Conservation (phyloP, 2,797 vertebrate genomes). For the Micromesistius poutassou region DNA sequence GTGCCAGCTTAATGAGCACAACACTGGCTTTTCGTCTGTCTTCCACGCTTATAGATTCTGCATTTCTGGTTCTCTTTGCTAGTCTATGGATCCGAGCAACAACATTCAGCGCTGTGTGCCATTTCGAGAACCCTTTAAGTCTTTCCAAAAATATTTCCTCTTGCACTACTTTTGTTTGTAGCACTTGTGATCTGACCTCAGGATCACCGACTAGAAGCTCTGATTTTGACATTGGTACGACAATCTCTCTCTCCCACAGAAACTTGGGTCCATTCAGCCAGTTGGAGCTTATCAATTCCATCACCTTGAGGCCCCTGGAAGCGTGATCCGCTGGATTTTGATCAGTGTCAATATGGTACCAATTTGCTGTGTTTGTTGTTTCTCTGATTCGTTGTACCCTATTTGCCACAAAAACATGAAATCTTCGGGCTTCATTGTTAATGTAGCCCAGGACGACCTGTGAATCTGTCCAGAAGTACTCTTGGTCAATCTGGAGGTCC, state of each 20-base stretch:
- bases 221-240: background rate
- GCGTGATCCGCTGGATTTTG: no score
- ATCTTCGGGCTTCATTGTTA: background rate
- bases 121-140: conserved; percentile 8
- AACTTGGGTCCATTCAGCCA: conserved; percentile 29
- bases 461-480: conserved; percentile 20
- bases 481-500: conserved; percentile 4
- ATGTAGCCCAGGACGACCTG: conserved; percentile 12
- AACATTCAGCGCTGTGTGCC: conserved; percentile 1
- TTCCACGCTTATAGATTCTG: conserved; percentile 5
- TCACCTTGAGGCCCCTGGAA: background rate
- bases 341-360: conserved; percentile 10
- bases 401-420: background rate
- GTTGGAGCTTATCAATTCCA: background rate
- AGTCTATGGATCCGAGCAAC: conserved; percentile 6
- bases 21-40: background rate
- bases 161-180: background rate
- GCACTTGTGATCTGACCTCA: conserved; percentile 17
- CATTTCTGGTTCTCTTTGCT: background rate
- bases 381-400: conserved; percentile 19
- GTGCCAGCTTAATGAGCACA: background rate
- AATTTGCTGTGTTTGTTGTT: background rate
- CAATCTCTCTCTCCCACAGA: conserved; percentile 16
- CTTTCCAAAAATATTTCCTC: background rate
- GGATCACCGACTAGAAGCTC: conserved; percentile 16